phyloP scores from a whole-genome alignment of 2,797 vertebrate genomes.

The Rhinatrema bivittatum region DNA sequence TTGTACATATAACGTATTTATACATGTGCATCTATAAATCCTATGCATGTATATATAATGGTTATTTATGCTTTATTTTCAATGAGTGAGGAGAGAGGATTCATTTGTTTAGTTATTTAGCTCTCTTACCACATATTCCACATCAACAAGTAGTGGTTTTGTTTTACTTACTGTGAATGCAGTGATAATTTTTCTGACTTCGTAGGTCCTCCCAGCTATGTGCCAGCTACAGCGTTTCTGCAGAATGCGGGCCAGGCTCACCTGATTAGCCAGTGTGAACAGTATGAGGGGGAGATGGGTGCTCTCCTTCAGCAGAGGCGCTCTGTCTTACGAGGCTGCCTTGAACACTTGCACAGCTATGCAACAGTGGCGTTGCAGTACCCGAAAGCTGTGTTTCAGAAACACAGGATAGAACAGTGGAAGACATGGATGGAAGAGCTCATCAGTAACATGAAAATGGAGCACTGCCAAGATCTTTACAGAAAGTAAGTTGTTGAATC shows the following conservation, averaged over 20 bases:
- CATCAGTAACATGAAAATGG: conserved; percentile 80
- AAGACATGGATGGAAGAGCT: conserved; percentile 95
- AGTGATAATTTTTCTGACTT: conserved; percentile 4
- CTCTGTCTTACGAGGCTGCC: conserved; percentile 75
- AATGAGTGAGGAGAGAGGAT: too few relatives aligned
- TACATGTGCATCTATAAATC: too few relatives aligned
- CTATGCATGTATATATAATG: too few relatives aligned
- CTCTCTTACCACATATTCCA: too few relatives aligned
- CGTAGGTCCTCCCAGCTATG: conserved; percentile 91
- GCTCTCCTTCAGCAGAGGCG: conserved; percentile 87
- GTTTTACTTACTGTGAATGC: too few relatives aligned
- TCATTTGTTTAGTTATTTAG: too few relatives aligned
- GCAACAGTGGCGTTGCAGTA: conserved; percentile 92
- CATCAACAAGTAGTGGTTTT: too few relatives aligned
- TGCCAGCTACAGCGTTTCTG: conserved; percentile 90
- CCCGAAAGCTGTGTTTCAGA: conserved; percentile 79
- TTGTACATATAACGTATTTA: too few relatives aligned
- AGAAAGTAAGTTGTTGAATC: conserved; percentile 70
- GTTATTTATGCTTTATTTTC: too few relatives aligned
- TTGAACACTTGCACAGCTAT: conserved; percentile 94
- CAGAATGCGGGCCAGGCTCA: conserved; percentile 95
- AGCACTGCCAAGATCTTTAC: conserved; percentile 82
- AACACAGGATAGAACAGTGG: conserved; percentile 88
- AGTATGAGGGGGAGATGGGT: conserved; percentile 83
- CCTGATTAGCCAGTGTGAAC: conserved; percentile 91